Conservation (phyloP, 2,797 vertebrate species). For the Anas bernieri region DNA sequence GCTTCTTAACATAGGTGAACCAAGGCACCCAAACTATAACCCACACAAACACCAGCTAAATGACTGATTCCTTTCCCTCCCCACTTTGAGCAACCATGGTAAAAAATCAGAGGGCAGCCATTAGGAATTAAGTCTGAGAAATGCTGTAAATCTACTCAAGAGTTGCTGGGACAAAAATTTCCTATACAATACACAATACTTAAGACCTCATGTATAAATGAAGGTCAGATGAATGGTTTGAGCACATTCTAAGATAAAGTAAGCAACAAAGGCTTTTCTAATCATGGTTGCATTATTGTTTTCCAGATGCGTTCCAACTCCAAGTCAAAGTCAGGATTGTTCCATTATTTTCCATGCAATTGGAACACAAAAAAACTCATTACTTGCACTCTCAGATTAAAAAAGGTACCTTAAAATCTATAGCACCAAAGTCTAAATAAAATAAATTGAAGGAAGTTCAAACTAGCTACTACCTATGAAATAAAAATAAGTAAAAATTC, state of each 20-base stretch:
- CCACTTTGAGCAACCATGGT: neutral
- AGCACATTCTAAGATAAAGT: neutral
- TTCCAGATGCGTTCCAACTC: neutral
- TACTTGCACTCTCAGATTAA: neutral
- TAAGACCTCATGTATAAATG: neutral
- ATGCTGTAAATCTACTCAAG: neutral
- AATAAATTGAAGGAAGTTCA: slow-evolving; percentile 35
- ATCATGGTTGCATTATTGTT: neutral
- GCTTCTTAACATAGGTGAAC: neutral
- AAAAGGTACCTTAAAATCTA: slow-evolving; percentile 22
- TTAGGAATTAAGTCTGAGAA: neutral
- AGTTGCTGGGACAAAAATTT: neutral
- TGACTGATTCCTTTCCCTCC: neutral
- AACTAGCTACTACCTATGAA: slow-evolving; percentile 29
- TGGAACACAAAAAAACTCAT: neutral
- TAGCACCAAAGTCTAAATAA: neutral
- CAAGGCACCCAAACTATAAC: neutral
- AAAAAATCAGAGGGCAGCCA: neutral
- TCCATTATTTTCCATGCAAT: neutral
- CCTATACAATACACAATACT: neutral
- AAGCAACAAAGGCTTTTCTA: neutral
- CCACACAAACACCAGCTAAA: neutral
- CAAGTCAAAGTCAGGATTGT: neutral
- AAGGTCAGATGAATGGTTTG: neutral
- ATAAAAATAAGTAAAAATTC: slow-evolving; percentile 20